Evolutionary conservation across 2,113 vertebrate genomes (phyloP), one percentile per base, ranked within the genome.

Genomic region (Smithornis capensis): DNA sequence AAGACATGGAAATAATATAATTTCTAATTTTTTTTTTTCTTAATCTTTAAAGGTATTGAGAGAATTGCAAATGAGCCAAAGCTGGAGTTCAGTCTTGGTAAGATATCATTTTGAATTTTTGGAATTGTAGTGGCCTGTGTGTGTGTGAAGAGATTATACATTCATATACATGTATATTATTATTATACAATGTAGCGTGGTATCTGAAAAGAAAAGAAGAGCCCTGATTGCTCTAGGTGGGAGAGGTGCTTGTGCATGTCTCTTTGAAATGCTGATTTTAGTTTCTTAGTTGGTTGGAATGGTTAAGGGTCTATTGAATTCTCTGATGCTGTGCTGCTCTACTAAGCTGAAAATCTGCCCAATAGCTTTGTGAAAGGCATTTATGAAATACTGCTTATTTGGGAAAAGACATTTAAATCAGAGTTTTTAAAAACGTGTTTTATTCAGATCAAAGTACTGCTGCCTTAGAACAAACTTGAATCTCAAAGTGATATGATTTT

Each of bases 1-100:
- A 91, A 73, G 87, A 86, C 59, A 67, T 28, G 45, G 35, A 64
- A 93, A 27, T 92, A 3, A 70, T 73, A 25, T 91, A 53, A 59
- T 71, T 80, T 89, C 70, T 96, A 88, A 87, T 79, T 68, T 56
- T 55, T 64, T 9, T 73, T 73, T 76, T 56, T 60, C 12, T 92
- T 95, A 70, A 90, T 17, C 5, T 95, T 95, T 75, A 81, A 90
- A 98, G 98, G 97, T 96, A 97, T 98, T 96, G 97, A 97, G 93
- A 98, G 94, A 94, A 97, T 70, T 90, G 94, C 96, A 90, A 89
- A 97, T 96, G 98, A 98, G 53, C 98, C 98, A 65, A 98, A 98
- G 90, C 65, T 98, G 94, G 98, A 98, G 93, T 98, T 98, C 91
- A 98, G 97, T 89, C 98, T 98, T 60, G 98, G 98, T 98, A 98